Conservation (phyloP, 2,888 invertebrate genomes). For the Napeogenes inachia region DNA sequence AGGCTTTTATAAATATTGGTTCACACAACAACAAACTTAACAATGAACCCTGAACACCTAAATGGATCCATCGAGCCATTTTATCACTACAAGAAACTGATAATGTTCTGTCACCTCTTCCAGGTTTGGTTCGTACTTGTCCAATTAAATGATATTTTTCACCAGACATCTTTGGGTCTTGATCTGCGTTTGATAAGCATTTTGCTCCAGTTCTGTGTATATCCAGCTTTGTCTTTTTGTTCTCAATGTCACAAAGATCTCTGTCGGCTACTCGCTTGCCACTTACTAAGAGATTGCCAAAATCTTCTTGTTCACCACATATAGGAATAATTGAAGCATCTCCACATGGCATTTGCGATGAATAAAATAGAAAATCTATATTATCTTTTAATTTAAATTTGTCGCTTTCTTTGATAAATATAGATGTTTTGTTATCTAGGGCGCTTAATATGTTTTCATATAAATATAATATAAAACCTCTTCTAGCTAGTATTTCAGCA, state of each 20-base stretch:
- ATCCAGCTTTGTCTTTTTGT: slow-evolving; percentile 43
- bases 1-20: slow-evolving; percentile 83
- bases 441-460: slow-evolving; percentile 78
- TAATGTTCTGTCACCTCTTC: slow-evolving; percentile 90
- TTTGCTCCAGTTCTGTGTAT: slow-evolving; percentile 94
- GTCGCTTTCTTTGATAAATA: slow-evolving; percentile 46
- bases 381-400: slow-evolving; percentile 73
- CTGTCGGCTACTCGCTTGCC: slow-evolving; percentile 43
- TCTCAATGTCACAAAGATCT: slow-evolving; percentile 35
- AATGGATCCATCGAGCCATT: slow-evolving; percentile 90
- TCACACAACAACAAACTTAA: slow-evolving; percentile 80
- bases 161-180: slow-evolving; percentile 80
- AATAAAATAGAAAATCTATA: slow-evolving; percentile 88
- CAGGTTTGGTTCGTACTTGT: slow-evolving; percentile 91
- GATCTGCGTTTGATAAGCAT: slow-evolving; percentile 74
- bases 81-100: slow-evolving; percentile 98
- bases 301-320: slow-evolving; percentile 43
- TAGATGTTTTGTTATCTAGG: slow-evolving; percentile 47
- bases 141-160: slow-evolving; percentile 81
- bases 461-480: slow-evolving; percentile 88
- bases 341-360: slow-evolving; percentile 94
- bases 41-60: slow-evolving; percentile 91
- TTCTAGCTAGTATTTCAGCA: slow-evolving; percentile 91
- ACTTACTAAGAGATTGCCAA: slow-evolving; percentile 48
- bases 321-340: slow-evolving; percentile 92